These are phyloP conservation scores for Strigops habroptila DNA, from an alignment of 2,113 vertebrate species.

Conservation along the genomic window DNA sequence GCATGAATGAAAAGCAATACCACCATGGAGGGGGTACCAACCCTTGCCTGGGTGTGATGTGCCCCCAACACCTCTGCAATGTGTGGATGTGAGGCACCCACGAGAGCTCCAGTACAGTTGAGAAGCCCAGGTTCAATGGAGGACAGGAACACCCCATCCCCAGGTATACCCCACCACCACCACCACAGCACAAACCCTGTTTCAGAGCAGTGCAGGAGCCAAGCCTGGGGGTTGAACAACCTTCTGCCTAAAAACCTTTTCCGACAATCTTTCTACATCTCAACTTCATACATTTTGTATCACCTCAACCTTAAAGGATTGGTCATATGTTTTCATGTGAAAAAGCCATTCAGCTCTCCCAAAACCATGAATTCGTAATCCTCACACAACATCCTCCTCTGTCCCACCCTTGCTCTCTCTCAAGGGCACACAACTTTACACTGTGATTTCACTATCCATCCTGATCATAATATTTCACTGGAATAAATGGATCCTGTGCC, in stretches of 20 bases:
- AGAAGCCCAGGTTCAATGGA: not conserved
- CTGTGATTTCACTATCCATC: not conserved
- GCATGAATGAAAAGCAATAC: not conserved
- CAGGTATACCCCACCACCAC: not conserved
- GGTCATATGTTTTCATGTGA: not conserved
- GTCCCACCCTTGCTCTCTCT: not conserved
- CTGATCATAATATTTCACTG: not conserved
- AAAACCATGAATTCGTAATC: not conserved
- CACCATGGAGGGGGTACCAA: not conserved
- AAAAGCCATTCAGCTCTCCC: not conserved
- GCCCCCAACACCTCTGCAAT: not conserved
- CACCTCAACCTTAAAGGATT: not conserved
- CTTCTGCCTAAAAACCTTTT: not conserved
- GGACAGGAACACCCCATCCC: fast-evolving
- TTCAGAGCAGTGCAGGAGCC: not conserved
- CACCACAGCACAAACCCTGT: fast-evolving
- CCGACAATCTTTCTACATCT: not conserved
- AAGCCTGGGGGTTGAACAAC: not conserved
- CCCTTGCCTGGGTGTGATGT: fast-evolving
- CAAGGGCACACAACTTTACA: not conserved
- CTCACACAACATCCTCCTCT: not conserved
- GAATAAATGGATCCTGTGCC: not conserved
- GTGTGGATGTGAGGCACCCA: fast-evolving
- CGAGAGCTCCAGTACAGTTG: fast-evolving
- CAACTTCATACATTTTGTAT: fast-evolving